Conservation (phyloP, 2,113 vertebrate species). For the Recurvirostra avosetta region DNA sequence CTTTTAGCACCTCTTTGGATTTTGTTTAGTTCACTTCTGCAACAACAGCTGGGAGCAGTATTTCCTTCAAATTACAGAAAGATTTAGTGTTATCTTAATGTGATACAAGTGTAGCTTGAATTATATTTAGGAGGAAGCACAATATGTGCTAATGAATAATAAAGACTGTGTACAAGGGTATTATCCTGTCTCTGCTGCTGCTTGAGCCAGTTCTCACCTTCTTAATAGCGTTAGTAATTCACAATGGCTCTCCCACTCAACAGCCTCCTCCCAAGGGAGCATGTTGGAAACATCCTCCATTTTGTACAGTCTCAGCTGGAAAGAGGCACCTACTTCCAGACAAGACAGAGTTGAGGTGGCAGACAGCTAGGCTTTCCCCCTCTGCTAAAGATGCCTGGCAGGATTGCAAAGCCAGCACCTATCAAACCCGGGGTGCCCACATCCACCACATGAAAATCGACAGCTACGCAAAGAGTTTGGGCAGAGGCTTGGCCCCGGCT, state of each 20-base stretch:
- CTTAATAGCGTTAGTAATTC: neutral
- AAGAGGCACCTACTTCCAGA: neutral
- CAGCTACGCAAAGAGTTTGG: neutral
- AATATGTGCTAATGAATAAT: conserved; percentile 67
- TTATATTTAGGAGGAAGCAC: conserved; percentile 53
- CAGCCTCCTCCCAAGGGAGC: neutral
- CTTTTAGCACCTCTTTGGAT: conserved; percentile 22
- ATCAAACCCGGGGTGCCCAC: neutral
- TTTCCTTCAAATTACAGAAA: conserved; percentile 61
- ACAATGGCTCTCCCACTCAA: neutral
- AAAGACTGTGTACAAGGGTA: conserved; percentile 29
- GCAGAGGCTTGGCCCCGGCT: neutral
- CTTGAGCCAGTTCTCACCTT: conserved; percentile 40
- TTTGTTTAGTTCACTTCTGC: conserved; percentile 38
- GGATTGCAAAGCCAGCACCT: neutral
- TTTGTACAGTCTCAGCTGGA: neutral
- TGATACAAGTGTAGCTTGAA: conserved; percentile 52
- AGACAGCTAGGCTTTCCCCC: neutral
- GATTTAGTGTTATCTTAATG: conserved; percentile 62
- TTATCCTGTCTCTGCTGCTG: neutral
- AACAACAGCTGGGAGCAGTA: conserved; percentile 62
- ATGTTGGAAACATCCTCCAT: neutral
- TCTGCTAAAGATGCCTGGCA: neutral
- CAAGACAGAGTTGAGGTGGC: neutral
- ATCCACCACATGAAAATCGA: neutral